phyloP scores from a whole-genome alignment of 1,140 invertebrate species.

The Ostrea denselamellosa region DNA sequence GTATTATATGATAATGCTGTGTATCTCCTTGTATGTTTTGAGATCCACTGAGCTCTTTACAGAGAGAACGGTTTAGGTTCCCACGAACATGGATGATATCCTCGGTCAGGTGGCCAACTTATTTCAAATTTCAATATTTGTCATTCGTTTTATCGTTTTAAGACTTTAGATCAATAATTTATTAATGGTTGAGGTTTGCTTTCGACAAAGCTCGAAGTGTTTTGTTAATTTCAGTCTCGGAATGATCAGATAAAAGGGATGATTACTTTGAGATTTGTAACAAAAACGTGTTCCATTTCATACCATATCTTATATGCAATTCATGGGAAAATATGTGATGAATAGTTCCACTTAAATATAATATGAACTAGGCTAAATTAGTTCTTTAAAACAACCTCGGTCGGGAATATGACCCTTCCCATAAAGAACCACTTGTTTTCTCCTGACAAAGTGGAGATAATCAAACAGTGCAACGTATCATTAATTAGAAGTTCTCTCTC shows the following conservation, averaged over 20 bases:
- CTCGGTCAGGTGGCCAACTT: constrained; percentile 14
- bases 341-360: too few relatives aligned
- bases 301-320: too few relatives aligned
- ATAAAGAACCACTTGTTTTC: too few relatives aligned
- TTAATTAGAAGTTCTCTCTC: constrained; percentile 14
- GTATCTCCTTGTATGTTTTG: constrained; percentile 12
- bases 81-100: not conserved
- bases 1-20: constrained; percentile 17
- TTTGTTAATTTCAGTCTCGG: too few relatives aligned
- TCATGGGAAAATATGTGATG: too few relatives aligned
- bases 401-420: too few relatives aligned
- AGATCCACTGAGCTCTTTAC: not conserved
- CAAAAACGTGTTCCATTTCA: too few relatives aligned
- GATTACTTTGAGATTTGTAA: too few relatives aligned
- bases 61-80: not conserved
- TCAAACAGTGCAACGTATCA: constrained; percentile 3
- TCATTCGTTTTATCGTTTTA: not conserved
- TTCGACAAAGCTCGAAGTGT: not conserved
- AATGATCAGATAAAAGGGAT: too few relatives aligned
- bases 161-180: constrained; percentile 14
- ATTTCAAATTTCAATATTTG: constrained; percentile 36
- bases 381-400: too few relatives aligned
- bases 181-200: not conserved
- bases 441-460: not conserved
- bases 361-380: too few relatives aligned